Conservation (phyloP, 2,888 invertebrate genomes). For the Orthonevra nobilis region DNA sequence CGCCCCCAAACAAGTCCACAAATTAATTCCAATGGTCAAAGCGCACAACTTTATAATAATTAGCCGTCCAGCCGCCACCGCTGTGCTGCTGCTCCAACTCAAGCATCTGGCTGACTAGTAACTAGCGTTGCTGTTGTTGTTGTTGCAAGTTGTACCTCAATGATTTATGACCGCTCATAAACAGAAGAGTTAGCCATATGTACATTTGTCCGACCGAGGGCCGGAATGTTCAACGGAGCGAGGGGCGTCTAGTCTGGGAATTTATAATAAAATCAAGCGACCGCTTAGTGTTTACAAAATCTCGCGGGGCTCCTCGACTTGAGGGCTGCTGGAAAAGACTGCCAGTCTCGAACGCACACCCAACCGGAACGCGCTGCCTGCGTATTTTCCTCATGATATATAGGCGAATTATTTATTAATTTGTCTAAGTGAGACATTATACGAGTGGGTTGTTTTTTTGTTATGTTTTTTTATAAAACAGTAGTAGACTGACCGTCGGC, state of each 20-base stretch:
- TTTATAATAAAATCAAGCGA: slow-evolving; percentile 53
- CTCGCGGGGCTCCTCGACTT: background rate
- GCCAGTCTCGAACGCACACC: background rate
- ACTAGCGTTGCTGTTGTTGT: slow-evolving; percentile 8
- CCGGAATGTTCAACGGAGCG: no score
- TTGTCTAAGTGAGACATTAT: slow-evolving; percentile 68
- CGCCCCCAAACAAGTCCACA: slow-evolving; percentile 19
- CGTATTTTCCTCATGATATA: slow-evolving; percentile 57
- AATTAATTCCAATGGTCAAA: slow-evolving; percentile 70
- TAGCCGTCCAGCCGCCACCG: slow-evolving; percentile 53
- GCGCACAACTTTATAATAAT: slow-evolving; percentile 69
- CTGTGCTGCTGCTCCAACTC: slow-evolving; percentile 46
- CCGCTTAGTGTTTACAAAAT: slow-evolving; percentile 36
- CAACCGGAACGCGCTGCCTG: slow-evolving; percentile 30
- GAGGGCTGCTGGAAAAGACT: background rate
- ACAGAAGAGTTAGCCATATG: slow-evolving; percentile 41
- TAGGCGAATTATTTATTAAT: slow-evolving; percentile 66
- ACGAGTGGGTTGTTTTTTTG: no score
- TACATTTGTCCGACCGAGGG: no score
- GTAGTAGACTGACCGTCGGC: slow-evolving; percentile 65
- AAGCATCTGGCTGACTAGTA: slow-evolving; percentile 27
- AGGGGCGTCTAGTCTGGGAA: slow-evolving; percentile 56
- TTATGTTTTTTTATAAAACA: slow-evolving; percentile 54
- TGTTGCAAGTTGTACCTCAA: slow-evolving; percentile 38
- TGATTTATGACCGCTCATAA: slow-evolving; percentile 62